phyloP scores from a whole-genome alignment of 2,113 vertebrate genomes.

The Crotalus viridis region DNA sequence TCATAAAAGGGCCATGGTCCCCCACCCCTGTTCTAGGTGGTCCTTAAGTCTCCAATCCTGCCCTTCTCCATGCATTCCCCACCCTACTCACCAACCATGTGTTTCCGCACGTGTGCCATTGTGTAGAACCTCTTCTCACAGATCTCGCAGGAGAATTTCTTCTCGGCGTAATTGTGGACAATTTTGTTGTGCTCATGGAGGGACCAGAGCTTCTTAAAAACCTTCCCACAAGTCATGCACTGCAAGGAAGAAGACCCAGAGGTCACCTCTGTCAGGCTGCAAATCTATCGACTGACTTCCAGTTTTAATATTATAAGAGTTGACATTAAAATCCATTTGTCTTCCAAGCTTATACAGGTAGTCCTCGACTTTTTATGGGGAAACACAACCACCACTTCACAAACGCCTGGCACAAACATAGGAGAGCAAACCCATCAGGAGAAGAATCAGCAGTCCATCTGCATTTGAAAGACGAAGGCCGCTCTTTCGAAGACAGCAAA shows the following conservation, averaged over 20 bases:
- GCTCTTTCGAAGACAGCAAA: too few species aligned
- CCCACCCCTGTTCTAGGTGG: not conserved
- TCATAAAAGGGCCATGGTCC: not conserved
- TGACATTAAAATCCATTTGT: not conserved
- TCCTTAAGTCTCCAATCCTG: not conserved
- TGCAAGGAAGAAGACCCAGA: conserved; percentile 48
- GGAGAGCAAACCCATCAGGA: too few species aligned
- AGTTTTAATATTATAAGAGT: not conserved
- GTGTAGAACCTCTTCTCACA: conserved; percentile 98
- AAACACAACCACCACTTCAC: too few species aligned
- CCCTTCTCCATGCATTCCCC: not conserved
- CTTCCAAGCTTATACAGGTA: not conserved
- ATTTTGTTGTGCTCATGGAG: conserved; percentile 94
- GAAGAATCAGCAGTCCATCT: too few species aligned
- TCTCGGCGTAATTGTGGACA: conserved; percentile 89
- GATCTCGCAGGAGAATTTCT: conserved; percentile 95
- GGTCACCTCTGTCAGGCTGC: not conserved
- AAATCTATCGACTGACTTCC: not conserved
- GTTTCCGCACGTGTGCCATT: conserved; percentile 96
- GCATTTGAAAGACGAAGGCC: too few species aligned
- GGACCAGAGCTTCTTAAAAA: conserved; percentile 96
- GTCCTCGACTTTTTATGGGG: not conserved
- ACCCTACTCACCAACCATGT: conserved; percentile 93
- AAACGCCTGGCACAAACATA: too few species aligned
- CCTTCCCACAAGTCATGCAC: conserved; percentile 92